A percentile compares a stretch with the other conserved stretches of the same genome.
phyloP scores from a whole-genome alignment of 2,113 vertebrate genomes.

The Rhinoptilus africanus region DNA sequence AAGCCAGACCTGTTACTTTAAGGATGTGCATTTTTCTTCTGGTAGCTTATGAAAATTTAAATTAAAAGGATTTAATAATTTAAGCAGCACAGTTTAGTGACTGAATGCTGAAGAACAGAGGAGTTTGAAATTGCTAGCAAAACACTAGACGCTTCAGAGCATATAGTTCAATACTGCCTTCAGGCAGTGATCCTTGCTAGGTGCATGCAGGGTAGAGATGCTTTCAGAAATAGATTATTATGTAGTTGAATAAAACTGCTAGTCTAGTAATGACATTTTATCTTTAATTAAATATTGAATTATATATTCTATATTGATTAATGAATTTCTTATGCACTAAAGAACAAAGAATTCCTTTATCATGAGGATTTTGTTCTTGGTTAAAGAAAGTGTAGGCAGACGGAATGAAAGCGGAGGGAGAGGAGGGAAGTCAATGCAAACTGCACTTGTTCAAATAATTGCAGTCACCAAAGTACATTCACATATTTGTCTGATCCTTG shows the following conservation, averaged over 20 bases:
- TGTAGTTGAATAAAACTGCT: neutral
- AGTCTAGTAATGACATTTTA: neutral
- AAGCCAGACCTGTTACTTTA: conserved; percentile 46
- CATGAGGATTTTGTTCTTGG: neutral
- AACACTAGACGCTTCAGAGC: neutral
- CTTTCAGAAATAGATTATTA: conserved; percentile 8
- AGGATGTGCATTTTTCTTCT: conserved; percentile 47
- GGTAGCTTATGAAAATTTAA: conserved; percentile 72
- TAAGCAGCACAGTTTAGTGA: conserved; percentile 41
- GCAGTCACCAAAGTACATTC: neutral
- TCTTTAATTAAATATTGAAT: neutral
- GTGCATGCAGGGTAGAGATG: neutral
- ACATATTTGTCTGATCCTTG: neutral
- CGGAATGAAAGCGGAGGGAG: rapidly evolving
- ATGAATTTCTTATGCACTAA: neutral
- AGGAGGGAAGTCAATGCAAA: neutral
- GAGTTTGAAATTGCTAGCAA: conserved; percentile 16
- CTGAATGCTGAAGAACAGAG: conserved; percentile 26
- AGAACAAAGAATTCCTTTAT: neutral
- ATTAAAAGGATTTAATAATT: conserved; percentile 74
- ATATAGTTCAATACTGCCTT: conserved; percentile 25
- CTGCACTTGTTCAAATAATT: conserved; percentile 1
- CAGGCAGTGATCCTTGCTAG: neutral
- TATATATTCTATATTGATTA: neutral
- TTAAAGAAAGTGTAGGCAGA: neutral